Evolutionary conservation across 2,113 vertebrate species (phyloP), one percentile per base, ranked within the genome.

Genomic region (Crotalus tigris): DNA sequence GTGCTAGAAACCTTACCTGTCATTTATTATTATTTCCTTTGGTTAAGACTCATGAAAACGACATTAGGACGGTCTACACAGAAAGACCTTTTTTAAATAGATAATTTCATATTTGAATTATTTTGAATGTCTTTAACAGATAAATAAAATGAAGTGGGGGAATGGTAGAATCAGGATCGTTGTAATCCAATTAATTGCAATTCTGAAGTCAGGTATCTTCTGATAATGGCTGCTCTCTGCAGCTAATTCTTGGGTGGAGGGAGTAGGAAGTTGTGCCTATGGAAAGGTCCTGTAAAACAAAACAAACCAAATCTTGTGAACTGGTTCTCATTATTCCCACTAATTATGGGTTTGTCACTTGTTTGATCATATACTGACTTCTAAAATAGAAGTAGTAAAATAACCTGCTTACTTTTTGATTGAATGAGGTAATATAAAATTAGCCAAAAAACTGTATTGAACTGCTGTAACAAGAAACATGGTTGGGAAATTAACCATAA

Each of bases 11-110:
- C 95, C 96, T 33, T 89, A 95, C 94, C 96, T 97, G 97, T 95
- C 97, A 94, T 97, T 97, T 97, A 97, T 97, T 98, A 97, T 98
- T 98, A 96, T 97, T 98, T 97, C 96, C 97, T 96, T 97, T 97
- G 96, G 96, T 97, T 98, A 97, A 96, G 97, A 97, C 97, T 97
- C 96, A 96, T 94, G 96, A 95, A 96, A 90, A 95, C 95, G 97
- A 96, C 92, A 15, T 92, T 93, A 93, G 94, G 26, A 95, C 90
- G 93, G 4, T 69, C 96, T 94, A 95, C 95, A 96, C 92, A 39
- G 57, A 92, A 91, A 94, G 96, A 23, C 95, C 94, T 94, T 93
- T 93, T 93, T 95, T 97, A 81, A 81, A 44, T 44, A 96, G 97
- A 96, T 96, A 94, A 58, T 90, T 33, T 46, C 8, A 0, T 90